Evolutionary conservation across 2,113 vertebrate genomes (phyloP).

Genomic region (Gymnorhina tibicen): DNA sequence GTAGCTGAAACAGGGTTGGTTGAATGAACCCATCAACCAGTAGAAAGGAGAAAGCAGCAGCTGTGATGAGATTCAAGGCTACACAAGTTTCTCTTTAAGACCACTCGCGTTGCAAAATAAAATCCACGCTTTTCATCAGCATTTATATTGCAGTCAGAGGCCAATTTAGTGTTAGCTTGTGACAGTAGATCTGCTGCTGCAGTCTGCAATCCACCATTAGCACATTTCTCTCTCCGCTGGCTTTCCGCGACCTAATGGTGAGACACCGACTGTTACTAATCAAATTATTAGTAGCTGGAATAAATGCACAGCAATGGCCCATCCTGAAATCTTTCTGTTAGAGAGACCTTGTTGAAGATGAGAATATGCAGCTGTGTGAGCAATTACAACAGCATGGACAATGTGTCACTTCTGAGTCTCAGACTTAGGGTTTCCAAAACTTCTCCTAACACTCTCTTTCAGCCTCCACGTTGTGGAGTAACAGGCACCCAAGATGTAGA

Average conservation of each 20-base stretch:
- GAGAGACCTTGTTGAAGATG: background rate
- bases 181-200: background rate
- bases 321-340: background rate
- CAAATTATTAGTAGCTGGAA: background rate
- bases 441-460: background rate
- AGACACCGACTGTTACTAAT: background rate
- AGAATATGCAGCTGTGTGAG: background rate
- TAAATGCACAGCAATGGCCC: background rate
- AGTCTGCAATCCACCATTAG: background rate
- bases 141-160: background rate
- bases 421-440: background rate
- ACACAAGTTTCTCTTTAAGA: background rate
- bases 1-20: background rate
- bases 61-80: background rate
- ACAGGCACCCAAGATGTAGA: background rate
- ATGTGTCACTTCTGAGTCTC: background rate
- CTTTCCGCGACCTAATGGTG: background rate
- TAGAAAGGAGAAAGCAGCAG: background rate
- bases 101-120: rapidly evolving
- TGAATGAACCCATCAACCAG: background rate
- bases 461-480: background rate
- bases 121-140: background rate
- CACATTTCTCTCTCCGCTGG: background rate
- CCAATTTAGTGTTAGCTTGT: background rate
- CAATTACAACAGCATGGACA: background rate